Base-by-base conservation (phyloP, 1,140 invertebrate genomes). In the Apocrypta bakeri region DNA sequence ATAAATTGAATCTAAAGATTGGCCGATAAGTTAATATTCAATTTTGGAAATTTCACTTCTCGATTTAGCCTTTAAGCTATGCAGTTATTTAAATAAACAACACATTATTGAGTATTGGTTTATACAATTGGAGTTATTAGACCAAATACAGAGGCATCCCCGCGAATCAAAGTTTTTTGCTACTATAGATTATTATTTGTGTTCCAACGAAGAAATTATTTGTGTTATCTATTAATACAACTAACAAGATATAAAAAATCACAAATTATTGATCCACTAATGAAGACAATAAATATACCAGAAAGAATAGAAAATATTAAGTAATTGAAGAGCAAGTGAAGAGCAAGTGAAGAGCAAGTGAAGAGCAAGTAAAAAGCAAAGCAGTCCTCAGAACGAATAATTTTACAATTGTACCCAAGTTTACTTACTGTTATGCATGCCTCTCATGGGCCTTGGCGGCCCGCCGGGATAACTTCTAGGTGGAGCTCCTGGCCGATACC, bases 381-480 rank as follows among this genome's bases (percentile, higher is more conserved):
- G 21, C 24, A 33, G 33, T 37, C 8, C 21, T 56, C 21, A n/a
- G 17, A 66, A 66, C 24, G 24, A 14, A 29, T 7, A n/a, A n/a
- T n/a, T n/a, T n/a, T 11, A 29, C 14, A 29, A 68, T 31, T 9
- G 33, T n/a, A 71, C 11, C 63, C 42, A 1, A 25, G 31, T 24
- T 0, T 11, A 79, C 81, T 83, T 48, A 83, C 81, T 79, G 81
- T 89, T 91, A 82, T 91, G 90, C 85, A 92, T 88, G 72, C 91
- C 91, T 80, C 91, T 86, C 84, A 92, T 89, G 21, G 90, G 89
- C 81, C 91, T 87, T 4, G 91, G 90, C 21, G 90, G 91, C 1
- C 90, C 90, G 0, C 90, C 90, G 79, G 84, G 90, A 71, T 90
- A 92, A 83, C 85, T 90, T 76, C 92, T 85, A 14, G 88, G 90